These are phyloP conservation scores for Oceanites oceanicus DNA, from an alignment of 2,113 vertebrate genomes.

Conservation along the genomic window DNA sequence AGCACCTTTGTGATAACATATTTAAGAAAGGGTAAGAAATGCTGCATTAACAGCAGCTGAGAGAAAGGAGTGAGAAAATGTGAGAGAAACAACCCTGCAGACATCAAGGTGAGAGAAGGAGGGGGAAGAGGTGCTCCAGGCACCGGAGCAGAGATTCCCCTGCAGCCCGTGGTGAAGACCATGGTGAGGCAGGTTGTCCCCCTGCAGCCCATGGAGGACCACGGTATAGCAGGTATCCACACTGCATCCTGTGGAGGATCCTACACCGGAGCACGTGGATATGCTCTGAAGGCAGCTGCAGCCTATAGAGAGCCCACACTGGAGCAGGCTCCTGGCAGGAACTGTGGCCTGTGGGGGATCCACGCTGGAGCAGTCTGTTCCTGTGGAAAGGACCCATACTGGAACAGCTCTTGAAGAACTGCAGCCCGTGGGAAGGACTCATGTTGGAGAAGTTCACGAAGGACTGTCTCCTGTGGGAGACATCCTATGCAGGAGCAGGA, in stretches of 20 bases:
- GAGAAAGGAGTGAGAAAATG: neutral
- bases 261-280: accelerated
- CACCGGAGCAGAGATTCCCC: neutral
- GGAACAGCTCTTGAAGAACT: neutral
- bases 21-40: neutral
- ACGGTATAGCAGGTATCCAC: neutral
- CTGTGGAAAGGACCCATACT: neutral
- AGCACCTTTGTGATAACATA: neutral
- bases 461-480: neutral
- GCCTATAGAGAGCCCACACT: neutral
- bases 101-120: neutral
- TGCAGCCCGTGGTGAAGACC: neutral
- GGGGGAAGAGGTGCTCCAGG: neutral
- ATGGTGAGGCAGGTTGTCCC: neutral
- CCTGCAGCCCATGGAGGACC: neutral
- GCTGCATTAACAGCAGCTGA: neutral
- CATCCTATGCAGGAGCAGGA: neutral
- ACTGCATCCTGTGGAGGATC: neutral
- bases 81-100: neutral
- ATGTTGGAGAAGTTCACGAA: neutral
- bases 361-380: neutral
- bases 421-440: neutral
- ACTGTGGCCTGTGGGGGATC: neutral
- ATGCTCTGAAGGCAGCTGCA: neutral
- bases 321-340: neutral